Evolutionary conservation across 2,113 vertebrate species (phyloP).

Genomic region (Oncorhynchus nerka): DNA sequence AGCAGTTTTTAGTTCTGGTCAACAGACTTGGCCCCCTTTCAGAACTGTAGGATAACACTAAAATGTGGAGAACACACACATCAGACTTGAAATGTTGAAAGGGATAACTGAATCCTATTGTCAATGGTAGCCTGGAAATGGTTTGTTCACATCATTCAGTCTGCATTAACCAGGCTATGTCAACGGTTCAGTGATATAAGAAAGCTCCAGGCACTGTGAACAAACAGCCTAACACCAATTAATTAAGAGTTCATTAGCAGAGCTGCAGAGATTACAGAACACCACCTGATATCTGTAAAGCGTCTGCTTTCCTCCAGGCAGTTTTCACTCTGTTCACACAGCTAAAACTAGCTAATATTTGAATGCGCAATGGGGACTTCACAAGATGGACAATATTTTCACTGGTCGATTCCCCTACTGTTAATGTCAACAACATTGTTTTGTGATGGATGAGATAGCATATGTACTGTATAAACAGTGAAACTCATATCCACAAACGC

Average conservation of each 20-base stretch:
- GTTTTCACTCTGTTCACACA: constrained; percentile 23
- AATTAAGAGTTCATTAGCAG: constrained; percentile 64
- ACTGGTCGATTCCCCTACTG: background rate
- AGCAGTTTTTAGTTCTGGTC: constrained; percentile 5
- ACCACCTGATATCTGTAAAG: constrained; percentile 41
- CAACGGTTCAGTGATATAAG: constrained; percentile 20
- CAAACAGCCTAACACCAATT: constrained; percentile 58
- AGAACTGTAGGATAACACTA: constrained; percentile 30
- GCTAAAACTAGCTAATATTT: constrained; percentile 33
- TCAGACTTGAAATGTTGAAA: constrained; percentile 12
- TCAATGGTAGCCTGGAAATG: constrained; percentile 31
- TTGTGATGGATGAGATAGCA: background rate
- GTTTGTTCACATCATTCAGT: constrained; percentile 12
- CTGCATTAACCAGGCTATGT: background rate
- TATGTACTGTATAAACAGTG: background rate
- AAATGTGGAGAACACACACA: constrained; percentile 29
- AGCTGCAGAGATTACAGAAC: constrained; percentile 21
- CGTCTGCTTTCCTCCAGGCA: constrained; percentile 56
- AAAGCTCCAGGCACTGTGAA: constrained; percentile 38
- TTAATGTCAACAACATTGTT: background rate
- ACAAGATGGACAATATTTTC: background rate
- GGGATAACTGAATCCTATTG: too few relatives aligned
- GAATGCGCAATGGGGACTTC: background rate
- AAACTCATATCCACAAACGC: background rate
- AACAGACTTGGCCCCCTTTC: constrained; percentile 9